Evolutionary conservation across 2,797 vertebrate genomes (phyloP).

Genomic region (Hypotaenidia okinawae): DNA sequence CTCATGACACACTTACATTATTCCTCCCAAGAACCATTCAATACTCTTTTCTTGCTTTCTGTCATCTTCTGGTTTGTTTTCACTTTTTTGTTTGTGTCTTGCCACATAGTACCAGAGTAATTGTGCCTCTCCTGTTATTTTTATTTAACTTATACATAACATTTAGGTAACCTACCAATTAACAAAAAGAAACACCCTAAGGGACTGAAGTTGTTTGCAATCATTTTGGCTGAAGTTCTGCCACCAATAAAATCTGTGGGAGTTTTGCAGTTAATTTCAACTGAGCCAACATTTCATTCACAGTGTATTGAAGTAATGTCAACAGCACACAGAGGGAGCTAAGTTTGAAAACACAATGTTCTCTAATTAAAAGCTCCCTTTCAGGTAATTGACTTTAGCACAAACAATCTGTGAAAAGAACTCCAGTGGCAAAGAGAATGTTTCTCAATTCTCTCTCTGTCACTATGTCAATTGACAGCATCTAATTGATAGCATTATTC

Average conservation of each 20-base stretch:
- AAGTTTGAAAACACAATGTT: background rate
- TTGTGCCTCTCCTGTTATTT: background rate
- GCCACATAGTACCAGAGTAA: background rate
- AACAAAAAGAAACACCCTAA: background rate
- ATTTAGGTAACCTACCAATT: background rate
- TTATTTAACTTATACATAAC: background rate
- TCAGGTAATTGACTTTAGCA: background rate
- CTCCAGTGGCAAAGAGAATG: background rate
- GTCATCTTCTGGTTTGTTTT: background rate
- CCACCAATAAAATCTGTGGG: background rate
- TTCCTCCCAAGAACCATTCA: accelerated
- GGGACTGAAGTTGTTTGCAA: background rate
- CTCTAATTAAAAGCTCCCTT: background rate
- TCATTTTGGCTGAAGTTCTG: background rate
- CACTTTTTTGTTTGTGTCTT: background rate
- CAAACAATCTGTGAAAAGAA: background rate
- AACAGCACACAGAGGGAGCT: background rate
- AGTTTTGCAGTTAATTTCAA: background rate
- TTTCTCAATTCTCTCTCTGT: background rate
- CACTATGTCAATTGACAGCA: background rate
- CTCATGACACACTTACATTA: background rate
- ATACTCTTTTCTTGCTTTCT: background rate
- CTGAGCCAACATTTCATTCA: background rate
- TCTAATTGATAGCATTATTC: background rate
- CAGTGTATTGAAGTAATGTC: background rate